Percentiles rank a stretch among this genome's conserved stretches.
phyloP scores from a whole-genome alignment of 2,888 invertebrate species.

The Sinotaia quadrata region DNA sequence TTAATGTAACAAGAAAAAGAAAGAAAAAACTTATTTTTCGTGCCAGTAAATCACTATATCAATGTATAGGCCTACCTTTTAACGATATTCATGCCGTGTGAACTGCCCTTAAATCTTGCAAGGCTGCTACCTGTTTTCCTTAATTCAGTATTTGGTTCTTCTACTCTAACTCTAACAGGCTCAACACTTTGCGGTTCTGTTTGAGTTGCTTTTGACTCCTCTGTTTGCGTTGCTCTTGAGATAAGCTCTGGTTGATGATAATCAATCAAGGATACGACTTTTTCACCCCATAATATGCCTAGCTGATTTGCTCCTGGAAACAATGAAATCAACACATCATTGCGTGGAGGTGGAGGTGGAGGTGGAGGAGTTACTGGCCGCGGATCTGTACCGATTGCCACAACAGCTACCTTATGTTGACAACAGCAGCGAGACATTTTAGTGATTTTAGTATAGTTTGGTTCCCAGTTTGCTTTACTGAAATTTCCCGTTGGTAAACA shows the following conservation, averaged over 20 bases:
- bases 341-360: background rate
- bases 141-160: background rate
- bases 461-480: no score
- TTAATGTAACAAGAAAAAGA: no score
- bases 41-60: no score
- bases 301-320: constrained; percentile 17
- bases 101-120: background rate
- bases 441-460: no score
- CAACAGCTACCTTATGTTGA: background rate
- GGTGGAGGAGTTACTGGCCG: background rate
- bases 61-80: background rate
- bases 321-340: background rate
- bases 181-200: background rate
- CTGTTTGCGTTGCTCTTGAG: constrained; percentile 10
- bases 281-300: constrained; percentile 25
- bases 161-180: background rate
- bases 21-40: no score
- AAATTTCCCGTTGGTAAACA: no score
- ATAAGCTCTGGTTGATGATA: constrained; percentile 12
- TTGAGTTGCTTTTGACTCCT: constrained; percentile 2
- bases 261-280: constrained; percentile 11
- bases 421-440: background rate
- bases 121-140: background rate
- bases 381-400: background rate
- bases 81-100: background rate